Evolutionary conservation across 2,113 vertebrate genomes (phyloP).

Genomic region (Proteles cristata): DNA sequence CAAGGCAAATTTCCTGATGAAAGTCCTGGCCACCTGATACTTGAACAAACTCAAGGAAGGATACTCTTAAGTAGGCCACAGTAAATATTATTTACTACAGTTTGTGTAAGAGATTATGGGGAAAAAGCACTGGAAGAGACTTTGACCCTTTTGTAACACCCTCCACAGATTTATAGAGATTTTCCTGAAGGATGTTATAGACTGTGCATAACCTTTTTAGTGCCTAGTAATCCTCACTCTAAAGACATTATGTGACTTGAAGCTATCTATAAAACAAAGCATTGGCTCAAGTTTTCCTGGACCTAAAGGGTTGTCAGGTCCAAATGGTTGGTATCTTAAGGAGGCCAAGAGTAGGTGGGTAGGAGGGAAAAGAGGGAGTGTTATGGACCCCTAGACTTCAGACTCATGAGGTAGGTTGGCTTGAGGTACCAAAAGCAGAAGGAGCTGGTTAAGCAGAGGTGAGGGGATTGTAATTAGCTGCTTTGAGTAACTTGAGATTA

Average conservation of each 20-base stretch:
- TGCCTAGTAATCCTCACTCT: conserved; percentile 25
- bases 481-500: neutral
- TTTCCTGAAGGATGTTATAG: conserved; percentile 31
- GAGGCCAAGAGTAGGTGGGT: neutral
- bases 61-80: neutral
- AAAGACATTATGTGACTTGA: neutral
- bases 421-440: neutral
- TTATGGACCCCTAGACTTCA: neutral
- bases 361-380: neutral
- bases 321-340: neutral
- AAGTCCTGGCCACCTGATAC: neutral
- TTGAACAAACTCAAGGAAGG: neutral
- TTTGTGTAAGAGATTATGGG: neutral
- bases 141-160: neutral
- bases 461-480: neutral
- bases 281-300: neutral
- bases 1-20: neutral
- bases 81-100: neutral
- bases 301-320: neutral
- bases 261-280: conserved; percentile 47
- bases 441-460: neutral
- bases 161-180: conserved; percentile 42
- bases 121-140: neutral
- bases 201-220: neutral
- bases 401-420: neutral